These are phyloP conservation scores for Cyclura pinguis DNA, from an alignment of 2,797 vertebrate genomes.

Conservation along the genomic window DNA sequence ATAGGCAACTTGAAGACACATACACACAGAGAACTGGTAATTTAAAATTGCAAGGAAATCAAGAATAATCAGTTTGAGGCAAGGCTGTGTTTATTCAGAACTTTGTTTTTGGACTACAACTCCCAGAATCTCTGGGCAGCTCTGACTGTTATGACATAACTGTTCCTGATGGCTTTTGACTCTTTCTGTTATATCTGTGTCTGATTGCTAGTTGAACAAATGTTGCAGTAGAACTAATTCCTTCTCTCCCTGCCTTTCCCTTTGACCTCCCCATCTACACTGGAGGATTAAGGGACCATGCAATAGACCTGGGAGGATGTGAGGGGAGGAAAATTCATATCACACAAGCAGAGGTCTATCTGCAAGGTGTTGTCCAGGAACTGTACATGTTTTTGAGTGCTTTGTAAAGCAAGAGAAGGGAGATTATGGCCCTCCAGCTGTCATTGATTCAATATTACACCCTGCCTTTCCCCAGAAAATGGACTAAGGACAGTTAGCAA, in stretches of 20 bases:
- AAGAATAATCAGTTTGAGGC: constrained; percentile 12
- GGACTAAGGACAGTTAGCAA: not conserved
- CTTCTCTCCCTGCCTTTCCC: not conserved
- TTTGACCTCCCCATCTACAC: not conserved
- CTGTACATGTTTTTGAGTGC: constrained; percentile 49
- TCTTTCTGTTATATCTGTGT: not conserved
- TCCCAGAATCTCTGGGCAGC: not conserved
- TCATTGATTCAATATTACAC: not conserved
- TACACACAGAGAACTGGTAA: too few relatives aligned
- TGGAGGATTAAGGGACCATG: not conserved
- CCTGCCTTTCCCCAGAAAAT: not conserved
- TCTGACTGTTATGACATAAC: constrained; percentile 47
- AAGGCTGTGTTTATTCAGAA: not conserved
- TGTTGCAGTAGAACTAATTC: not conserved
- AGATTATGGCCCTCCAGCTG: not conserved
- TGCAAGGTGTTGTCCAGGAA: not conserved
- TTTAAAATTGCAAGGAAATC: not conserved
- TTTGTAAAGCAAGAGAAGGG: not conserved
- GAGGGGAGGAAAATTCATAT: not conserved
- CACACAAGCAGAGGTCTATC: not conserved
- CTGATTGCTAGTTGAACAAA: not conserved
- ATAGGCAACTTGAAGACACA: too few relatives aligned
- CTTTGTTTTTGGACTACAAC: not conserved
- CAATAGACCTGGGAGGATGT: not conserved
- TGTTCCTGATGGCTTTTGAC: constrained; percentile 31